These are phyloP conservation scores for Luidia sarsii DNA, from an alignment of 53 echinoderm and acorn worm genomes.

Conservation along the genomic window DNA sequence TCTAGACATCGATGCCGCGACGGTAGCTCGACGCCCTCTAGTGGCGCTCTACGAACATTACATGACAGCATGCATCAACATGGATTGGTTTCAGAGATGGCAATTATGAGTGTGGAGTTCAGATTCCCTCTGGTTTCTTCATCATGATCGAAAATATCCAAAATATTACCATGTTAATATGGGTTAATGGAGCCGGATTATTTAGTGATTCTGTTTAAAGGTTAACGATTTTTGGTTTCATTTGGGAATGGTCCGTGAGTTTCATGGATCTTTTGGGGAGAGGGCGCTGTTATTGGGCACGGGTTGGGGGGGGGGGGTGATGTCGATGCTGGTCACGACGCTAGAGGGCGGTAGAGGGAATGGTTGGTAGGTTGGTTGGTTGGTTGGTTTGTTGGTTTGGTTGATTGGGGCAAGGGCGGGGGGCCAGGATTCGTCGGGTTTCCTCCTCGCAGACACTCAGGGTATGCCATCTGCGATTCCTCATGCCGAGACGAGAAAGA, in stretches of 20 bases:
- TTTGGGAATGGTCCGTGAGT: not conserved
- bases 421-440: not conserved
- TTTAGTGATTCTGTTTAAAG: not conserved
- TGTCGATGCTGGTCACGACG: no score
- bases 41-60: not conserved
- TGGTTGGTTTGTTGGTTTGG: no score
- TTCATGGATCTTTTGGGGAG: not conserved
- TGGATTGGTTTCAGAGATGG: constrained; percentile 36
- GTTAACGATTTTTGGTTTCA: not conserved
- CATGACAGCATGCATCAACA: constrained; percentile 36
- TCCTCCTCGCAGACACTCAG: not conserved
- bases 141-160: no score
- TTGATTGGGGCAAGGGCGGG: no score
- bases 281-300: not conserved
- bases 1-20: no score
- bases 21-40: no score
- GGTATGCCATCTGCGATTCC: constrained; percentile 40
- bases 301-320: no score
- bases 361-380: no score
- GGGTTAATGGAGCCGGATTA: not conserved
- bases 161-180: no score
- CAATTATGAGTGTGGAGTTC: constrained; percentile 45
- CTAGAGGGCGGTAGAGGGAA: no score
- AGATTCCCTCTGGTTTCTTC: no score
- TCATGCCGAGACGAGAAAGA: not conserved